Evolutionary conservation across 2,888 invertebrate genomes (phyloP).

Genomic region (Odontomyia ornata): DNA sequence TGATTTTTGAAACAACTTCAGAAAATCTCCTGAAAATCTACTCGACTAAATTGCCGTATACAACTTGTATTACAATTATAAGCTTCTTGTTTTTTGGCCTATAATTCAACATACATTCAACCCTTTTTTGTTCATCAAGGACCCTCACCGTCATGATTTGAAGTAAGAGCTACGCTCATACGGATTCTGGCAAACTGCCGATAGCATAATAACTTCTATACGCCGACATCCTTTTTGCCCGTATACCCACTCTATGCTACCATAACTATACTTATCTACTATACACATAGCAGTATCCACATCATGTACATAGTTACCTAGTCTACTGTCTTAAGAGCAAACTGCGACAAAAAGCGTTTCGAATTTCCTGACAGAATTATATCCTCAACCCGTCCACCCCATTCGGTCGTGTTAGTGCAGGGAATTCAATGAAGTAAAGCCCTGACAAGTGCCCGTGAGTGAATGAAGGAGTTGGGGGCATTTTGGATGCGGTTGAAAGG

Average conservation of each 20-base stretch:
- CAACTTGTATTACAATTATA: constrained; percentile 3
- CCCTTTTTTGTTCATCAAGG: background rate
- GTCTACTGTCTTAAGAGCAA: background rate
- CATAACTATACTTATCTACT: background rate
- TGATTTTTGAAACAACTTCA: too few species aligned
- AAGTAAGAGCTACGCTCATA: background rate
- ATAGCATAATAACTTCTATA: background rate
- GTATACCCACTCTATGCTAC: too few species aligned
- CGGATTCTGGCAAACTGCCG: too few species aligned
- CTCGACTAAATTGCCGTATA: background rate
- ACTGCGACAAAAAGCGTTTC: constrained; percentile 7
- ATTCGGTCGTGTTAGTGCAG: too few species aligned
- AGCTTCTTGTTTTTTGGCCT: constrained; percentile 9
- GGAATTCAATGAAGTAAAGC: too few species aligned
- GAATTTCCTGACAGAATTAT: background rate
- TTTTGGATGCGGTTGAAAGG: too few species aligned
- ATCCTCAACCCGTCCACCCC: too few species aligned
- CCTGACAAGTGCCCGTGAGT: too few species aligned
- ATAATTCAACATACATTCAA: background rate
- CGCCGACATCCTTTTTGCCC: too few species aligned
- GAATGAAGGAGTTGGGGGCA: too few species aligned
- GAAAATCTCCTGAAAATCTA: too few species aligned
- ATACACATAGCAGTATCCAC: background rate
- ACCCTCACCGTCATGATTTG: background rate
- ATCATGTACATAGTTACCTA: background rate